Base-by-base conservation (phyloP, 2,888 invertebrate species). In the Tethea ocularis region DNA sequence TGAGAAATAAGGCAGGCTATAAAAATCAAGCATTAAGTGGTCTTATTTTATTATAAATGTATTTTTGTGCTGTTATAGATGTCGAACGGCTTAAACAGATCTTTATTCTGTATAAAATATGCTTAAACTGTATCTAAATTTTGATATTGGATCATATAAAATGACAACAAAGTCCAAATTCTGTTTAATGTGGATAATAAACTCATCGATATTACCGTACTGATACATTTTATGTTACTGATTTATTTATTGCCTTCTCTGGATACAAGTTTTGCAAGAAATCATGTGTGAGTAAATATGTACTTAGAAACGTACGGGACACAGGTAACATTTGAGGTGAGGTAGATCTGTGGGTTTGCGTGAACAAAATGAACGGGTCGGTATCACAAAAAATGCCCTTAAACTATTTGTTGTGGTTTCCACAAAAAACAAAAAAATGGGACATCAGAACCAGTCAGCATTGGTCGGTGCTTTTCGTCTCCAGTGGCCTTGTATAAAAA, bases 361-460 rank as follows among this genome's bases (percentile, higher is more conserved):
- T 84, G 81, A 87, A 88, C 86, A 84, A 87, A 86, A 87, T 84
- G 82, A 84, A 83, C 83, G 83, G 54, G 80, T 80, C 82, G 81
- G 78, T 69, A 63, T 75, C 76, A 88, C 84, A 89, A 90, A 90
- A 91, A 90, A 86, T 78, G 80, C 86, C 89, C 87, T 87, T 84
- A 85, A 88, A 86, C 88, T 89, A 91, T 92, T 91, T 90, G 89
- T 91, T 89, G 88, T 91, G 87, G 89, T 89, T 90, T 89, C 86
- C 82, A 86, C 83, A 88, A 87, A 83, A 85, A 85, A 88, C 77
- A 86, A 87, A 89, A 83, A 90, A 87, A 84, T 75, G 74, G 78
- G 82, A 84, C 86, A 87, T 87, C 86, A 83, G 87, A 91, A 89
- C 90, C 89, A 91, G 92, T 89, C 91, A 87, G 87, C 83, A 91